Evolutionary conservation across 2,797 vertebrate species (phyloP).

Genomic region (Mus minutoides): DNA sequence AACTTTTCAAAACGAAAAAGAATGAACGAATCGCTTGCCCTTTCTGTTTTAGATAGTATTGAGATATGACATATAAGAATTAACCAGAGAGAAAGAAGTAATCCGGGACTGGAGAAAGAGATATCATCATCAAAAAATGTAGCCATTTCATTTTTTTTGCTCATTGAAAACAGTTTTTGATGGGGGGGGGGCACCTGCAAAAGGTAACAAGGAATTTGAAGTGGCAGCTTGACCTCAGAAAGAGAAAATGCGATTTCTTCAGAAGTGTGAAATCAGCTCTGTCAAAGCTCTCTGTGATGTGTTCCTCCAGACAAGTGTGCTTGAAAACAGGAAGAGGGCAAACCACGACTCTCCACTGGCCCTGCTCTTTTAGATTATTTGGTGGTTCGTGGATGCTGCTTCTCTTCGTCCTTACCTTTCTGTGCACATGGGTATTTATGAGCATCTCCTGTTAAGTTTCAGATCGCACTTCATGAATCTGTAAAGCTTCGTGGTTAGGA

Average conservation of each 20-base stretch:
- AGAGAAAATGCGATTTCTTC: slow-evolving; percentile 68
- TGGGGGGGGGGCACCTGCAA: background rate
- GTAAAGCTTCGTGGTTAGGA: background rate
- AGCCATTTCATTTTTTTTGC: background rate
- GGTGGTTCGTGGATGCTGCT: background rate
- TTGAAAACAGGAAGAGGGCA: background rate
- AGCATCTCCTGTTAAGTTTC: background rate
- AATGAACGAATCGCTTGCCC: background rate
- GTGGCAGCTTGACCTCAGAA: slow-evolving; percentile 70
- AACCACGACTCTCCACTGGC: background rate
- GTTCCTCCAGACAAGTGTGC: slow-evolving; percentile 49
- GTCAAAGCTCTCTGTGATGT: slow-evolving; percentile 42
- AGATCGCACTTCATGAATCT: background rate
- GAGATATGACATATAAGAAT: background rate
- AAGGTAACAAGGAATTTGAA: slow-evolving; percentile 63
- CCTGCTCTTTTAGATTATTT: background rate
- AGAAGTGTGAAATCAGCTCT: slow-evolving; percentile 47
- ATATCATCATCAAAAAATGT: slow-evolving; percentile 34
- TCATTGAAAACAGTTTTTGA: slow-evolving; percentile 46
- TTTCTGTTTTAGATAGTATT: slow-evolving; percentile 34
- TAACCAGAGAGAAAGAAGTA: slow-evolving; percentile 9
- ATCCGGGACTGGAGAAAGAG: background rate
- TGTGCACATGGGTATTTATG: background rate
- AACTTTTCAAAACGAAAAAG: slow-evolving; percentile 4
- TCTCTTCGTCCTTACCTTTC: background rate